Evolutionary conservation across 1,140 invertebrate species (phyloP).

Genomic region (Drosophila triauraria): DNA sequence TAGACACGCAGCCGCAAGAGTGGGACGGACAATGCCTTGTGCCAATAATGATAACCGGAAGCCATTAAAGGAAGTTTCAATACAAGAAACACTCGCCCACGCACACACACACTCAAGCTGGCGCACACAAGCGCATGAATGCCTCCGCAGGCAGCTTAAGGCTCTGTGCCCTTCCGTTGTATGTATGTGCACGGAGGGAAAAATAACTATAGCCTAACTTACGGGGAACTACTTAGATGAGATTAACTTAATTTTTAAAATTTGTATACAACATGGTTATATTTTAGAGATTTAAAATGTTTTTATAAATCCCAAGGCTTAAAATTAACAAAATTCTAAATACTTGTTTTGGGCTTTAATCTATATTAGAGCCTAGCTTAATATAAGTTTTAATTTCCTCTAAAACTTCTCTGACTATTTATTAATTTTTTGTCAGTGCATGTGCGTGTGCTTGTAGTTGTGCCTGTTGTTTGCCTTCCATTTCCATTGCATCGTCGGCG

Average conservation of each 20-base stretch:
- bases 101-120: constrained; percentile 17
- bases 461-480: constrained; percentile 62
- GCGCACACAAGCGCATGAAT: constrained; percentile 41
- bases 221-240: neutral
- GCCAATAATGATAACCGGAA: constrained; percentile 84
- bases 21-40: constrained; percentile 58
- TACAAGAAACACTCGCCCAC: constrained; percentile 61
- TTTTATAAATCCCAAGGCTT: too few relatives aligned
- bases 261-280: too few relatives aligned
- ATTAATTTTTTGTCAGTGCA: constrained; percentile 3
- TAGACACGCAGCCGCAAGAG: constrained; percentile 66
- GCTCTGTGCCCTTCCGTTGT: constrained; percentile 24
- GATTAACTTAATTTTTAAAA: neutral
- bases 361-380: too few relatives aligned
- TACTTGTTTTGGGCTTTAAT: too few relatives aligned
- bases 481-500: constrained; percentile 56
- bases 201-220: neutral
- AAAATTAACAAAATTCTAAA: too few relatives aligned
- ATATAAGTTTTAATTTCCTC: too few relatives aligned
- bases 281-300: too few relatives aligned
- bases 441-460: constrained; percentile 53
- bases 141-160: constrained; percentile 50
- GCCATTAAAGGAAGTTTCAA: constrained; percentile 83
- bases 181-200: constrained; percentile 27
- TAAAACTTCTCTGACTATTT: too few relatives aligned